Percentiles rank a stretch among this genome's conserved stretches.
phyloP scores from a whole-genome alignment of 2,888 invertebrate species.

The Coenonympha glycerion region DNA sequence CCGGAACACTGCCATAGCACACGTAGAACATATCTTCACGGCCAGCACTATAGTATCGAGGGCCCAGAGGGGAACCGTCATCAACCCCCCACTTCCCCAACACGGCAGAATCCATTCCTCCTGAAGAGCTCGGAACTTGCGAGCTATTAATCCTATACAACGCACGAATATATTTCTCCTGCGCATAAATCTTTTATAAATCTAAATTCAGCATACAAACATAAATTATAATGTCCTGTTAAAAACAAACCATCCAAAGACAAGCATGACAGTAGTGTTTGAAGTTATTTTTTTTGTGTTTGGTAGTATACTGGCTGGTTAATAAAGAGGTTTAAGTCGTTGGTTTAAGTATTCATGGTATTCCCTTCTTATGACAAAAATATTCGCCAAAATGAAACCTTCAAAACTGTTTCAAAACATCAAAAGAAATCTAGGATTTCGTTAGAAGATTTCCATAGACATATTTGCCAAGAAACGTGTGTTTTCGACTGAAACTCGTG shows the following conservation, averaged over 20 bases:
- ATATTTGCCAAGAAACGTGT: background rate
- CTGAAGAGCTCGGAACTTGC: slow-evolving; percentile 58
- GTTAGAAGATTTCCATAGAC: no score
- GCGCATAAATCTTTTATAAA: slow-evolving; percentile 50
- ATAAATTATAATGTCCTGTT: no score
- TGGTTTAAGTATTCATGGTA: no score
- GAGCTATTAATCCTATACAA: slow-evolving; percentile 49
- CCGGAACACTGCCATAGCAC: slow-evolving; percentile 45
- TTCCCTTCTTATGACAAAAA: no score
- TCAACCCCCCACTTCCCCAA: slow-evolving; percentile 60
- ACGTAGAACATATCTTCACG: slow-evolving; percentile 57
- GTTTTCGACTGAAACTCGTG: no score
- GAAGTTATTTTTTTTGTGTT: no score
- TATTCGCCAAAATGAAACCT: no score
- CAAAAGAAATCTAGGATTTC: no score
- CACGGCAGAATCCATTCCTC: slow-evolving; percentile 66
- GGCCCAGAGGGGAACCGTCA: slow-evolving; percentile 55
- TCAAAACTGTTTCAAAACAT: no score
- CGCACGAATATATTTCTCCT: slow-evolving; percentile 56
- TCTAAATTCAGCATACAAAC: background rate
- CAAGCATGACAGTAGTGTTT: background rate
- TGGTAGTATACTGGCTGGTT: no score
- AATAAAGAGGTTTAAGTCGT: no score
- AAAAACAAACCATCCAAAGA: background rate
- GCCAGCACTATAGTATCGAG: slow-evolving; percentile 57